These are phyloP conservation scores for Stylophora pistillata DNA, from an alignment of 64 coral and sea anemone genomes.

Conservation along the genomic window DNA sequence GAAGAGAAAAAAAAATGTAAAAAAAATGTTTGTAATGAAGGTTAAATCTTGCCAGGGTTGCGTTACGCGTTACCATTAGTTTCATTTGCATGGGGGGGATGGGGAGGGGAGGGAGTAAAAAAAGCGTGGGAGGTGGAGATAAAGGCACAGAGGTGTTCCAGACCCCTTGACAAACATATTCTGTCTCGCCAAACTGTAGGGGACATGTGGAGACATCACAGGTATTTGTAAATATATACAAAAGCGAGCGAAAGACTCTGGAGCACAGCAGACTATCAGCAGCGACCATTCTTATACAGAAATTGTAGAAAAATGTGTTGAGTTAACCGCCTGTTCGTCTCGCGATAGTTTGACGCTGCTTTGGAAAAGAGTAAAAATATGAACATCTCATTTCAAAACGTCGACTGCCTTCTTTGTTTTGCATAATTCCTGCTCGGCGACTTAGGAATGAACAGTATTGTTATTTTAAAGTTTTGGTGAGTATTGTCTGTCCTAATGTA, in stretches of 20 bases:
- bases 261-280: not conserved
- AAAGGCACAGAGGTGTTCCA: too few species aligned
- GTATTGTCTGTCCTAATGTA: slow-evolving; percentile 4
- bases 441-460: slow-evolving; percentile 1
- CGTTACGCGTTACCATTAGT: too few species aligned
- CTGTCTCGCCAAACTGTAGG: too few species aligned
- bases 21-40: too few species aligned
- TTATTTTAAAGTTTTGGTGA: slow-evolving; percentile 24
- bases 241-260: not conserved
- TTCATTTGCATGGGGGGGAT: too few species aligned
- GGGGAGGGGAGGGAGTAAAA: too few species aligned
- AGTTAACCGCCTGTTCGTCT: not conserved
- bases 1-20: too few species aligned
- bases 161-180: too few species aligned
- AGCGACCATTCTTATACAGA: not conserved
- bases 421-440: not conserved
- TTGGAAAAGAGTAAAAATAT: not conserved
- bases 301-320: not conserved
- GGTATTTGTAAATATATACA: slow-evolving; percentile 14
- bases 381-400: not conserved
- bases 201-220: not conserved
- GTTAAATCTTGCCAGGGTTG: too few species aligned
- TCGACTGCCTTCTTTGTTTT: not conserved
- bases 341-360: not conserved
- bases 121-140: too few species aligned